Conservation (phyloP, 2,113 vertebrate species). For the Leiothrix lutea region DNA sequence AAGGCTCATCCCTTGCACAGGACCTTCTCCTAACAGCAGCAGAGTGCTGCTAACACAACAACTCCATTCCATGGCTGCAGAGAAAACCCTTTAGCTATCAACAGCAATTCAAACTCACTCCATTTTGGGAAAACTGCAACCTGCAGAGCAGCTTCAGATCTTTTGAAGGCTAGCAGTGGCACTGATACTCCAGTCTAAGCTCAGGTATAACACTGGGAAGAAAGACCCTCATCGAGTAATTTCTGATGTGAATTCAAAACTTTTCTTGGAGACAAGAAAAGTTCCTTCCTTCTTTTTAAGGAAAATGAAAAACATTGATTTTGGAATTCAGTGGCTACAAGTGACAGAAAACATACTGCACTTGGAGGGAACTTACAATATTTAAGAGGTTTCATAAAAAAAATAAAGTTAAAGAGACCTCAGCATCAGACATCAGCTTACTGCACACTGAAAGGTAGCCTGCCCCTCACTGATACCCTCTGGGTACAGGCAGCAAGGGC, state of each 20-base stretch:
- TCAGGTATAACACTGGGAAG: not conserved
- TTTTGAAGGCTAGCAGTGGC: not conserved
- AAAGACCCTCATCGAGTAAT: not conserved
- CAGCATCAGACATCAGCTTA: not conserved
- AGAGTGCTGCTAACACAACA: not conserved
- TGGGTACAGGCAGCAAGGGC: fast-evolving
- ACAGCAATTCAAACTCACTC: not conserved
- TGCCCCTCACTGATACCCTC: not conserved
- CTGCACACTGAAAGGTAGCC: not conserved
- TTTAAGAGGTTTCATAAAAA: not conserved
- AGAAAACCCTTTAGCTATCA: not conserved
- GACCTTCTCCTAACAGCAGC: not conserved
- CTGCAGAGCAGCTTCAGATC: not conserved
- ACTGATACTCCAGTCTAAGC: not conserved
- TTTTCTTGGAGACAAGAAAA: not conserved
- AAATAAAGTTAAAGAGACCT: not conserved
- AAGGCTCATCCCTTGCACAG: not conserved
- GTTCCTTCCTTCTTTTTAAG: not conserved
- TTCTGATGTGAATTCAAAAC: not conserved
- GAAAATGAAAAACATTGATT: not conserved
- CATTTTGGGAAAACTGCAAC: not conserved
- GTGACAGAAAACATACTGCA: not conserved
- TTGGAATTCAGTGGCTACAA: not conserved
- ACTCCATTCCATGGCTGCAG: not conserved
- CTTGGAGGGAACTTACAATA: not conserved